These are phyloP conservation scores for Troglohyphantes excavatus DNA, from an alignment of 2,888 invertebrate genomes.

Conservation along the genomic window DNA sequence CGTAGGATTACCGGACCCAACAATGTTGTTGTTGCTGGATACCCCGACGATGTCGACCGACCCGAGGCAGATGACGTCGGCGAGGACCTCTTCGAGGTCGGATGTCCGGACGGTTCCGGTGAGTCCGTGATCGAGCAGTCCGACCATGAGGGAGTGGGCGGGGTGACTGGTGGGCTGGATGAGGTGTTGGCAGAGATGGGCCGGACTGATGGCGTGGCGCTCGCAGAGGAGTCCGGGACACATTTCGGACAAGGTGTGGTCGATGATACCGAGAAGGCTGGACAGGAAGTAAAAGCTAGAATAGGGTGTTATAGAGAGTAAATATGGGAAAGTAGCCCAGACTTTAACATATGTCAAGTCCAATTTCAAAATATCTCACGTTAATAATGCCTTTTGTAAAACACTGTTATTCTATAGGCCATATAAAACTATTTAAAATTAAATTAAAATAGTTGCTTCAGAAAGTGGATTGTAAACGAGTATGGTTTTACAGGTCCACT, in stretches of 20 bases:
- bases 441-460: no score
- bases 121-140: conserved; percentile 57
- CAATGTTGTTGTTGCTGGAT: neutral
- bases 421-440: no score
- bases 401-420: no score
- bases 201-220: conserved; percentile 87
- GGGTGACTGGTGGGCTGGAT: conserved; percentile 64
- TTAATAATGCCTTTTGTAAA: no score
- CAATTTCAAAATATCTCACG: no score
- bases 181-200: conserved; percentile 84
- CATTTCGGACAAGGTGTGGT: conserved; percentile 86
- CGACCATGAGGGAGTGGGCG: conserved; percentile 50
- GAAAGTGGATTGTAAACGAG: no score
- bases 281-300: conserved; percentile 87
- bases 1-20: conserved; percentile 8
- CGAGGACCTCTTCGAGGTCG: conserved; percentile 33
- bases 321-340: no score
- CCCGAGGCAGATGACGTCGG: conserved; percentile 68
- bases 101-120: conserved; percentile 25
- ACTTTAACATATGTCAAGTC: no score
- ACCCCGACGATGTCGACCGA: conserved; percentile 16
- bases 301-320: neutral
- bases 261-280: conserved; percentile 86
- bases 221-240: conserved; percentile 88
- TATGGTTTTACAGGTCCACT: no score